These are phyloP conservation scores for Papilio helenus DNA, from an alignment of 1,140 invertebrate species.

Conservation along the genomic window DNA sequence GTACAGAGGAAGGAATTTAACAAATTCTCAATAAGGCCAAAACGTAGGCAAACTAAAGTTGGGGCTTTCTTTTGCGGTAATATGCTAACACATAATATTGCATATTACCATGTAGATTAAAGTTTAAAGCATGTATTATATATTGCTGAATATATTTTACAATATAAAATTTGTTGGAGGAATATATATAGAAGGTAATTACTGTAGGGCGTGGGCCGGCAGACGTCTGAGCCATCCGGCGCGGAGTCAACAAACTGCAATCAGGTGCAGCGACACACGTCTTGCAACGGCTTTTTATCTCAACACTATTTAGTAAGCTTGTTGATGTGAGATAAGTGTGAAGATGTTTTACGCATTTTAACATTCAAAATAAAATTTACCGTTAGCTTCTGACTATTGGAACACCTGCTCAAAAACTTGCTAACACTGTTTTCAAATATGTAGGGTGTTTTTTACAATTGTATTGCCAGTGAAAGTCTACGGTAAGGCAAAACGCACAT, in stretches of 20 bases:
- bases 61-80: no score
- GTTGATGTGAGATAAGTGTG: conserved; percentile 1
- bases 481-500: no score
- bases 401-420: no score
- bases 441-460: no score
- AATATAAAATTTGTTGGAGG: neutral
- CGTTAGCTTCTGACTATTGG: no score
- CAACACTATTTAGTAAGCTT: conserved; percentile 16
- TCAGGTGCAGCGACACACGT: conserved; percentile 38
- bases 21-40: no score
- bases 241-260: conserved; percentile 61
- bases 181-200: conserved; percentile 42
- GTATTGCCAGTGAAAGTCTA: no score
- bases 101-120: no score
- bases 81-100: no score
- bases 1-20: no score
- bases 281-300: conserved; percentile 25
- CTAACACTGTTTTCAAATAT: no score
- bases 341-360: neutral
- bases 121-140: neutral
- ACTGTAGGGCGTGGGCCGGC: conserved; percentile 62
- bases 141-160: conserved; percentile 14
- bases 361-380: neutral
- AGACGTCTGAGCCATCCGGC: conserved; percentile 61
- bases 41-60: no score